Base-by-base conservation (phyloP, 1,140 invertebrate genomes). In the Anastatus disparis region DNA sequence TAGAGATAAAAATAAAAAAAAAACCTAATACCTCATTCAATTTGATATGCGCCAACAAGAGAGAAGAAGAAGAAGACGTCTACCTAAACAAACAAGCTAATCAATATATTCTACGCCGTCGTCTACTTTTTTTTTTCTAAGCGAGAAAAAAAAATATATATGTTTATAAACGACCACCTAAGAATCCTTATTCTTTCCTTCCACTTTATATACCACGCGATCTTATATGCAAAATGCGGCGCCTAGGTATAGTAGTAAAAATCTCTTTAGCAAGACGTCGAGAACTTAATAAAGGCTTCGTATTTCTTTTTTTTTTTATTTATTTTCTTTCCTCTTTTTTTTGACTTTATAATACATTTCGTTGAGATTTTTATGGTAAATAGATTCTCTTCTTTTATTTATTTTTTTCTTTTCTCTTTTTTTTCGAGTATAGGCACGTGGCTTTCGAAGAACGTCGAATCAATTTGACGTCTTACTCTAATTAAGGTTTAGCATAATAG, bases 381-480 rank as follows among this genome's bases (percentile, higher is more conserved):
- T 26, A 31, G n/a, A n/a, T n/a, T n/a, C n/a, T n/a, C n/a, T n/a
- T n/a, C n/a, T n/a, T n/a, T n/a, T n/a, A n/a, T n/a, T n/a, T n/a
- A n/a, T n/a, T n/a, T n/a, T n/a, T n/a, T n/a, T n/a, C n/a, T n/a
- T n/a, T 26, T 26, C 38, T 17, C 17, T 15, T 40, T 15, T 48
- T 67, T 58, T 67, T 56, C 22, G 17, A 52, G 27, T 10, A 46
- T n/a, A 48, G 48, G 48, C 46, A 29, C 62, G 46, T 1, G n/a
- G 4, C 38, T 6, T 70, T 64, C 61, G 38, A 35, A 13, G 68
- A 64, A 63, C 29, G n/a, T 22, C 52, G 24, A 64, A 64, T 70
- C 68, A 64, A 64, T 58, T 70, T 70, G 68, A 70, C 59, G 68
- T 70, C 68, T 70, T 64, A 70, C 68, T 70, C 68, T 58, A 70